Percentiles rank a stretch among this genome's conserved stretches.
Conservation (phyloP, 2,888 invertebrate genomes). For the Brenthis ino region DNA sequence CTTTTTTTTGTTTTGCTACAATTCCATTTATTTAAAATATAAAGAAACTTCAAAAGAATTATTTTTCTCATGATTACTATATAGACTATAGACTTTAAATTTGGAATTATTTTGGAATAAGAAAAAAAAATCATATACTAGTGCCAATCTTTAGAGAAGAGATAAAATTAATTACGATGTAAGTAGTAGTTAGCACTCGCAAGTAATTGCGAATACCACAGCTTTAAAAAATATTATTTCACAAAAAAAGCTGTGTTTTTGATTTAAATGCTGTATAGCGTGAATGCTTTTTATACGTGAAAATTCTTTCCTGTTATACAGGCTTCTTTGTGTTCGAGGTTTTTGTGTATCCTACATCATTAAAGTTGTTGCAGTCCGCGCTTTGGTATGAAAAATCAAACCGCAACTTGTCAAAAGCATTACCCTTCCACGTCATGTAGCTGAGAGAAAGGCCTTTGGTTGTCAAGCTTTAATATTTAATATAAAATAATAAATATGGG, state of each 20-base stretch:
- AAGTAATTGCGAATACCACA: too few relatives aligned
- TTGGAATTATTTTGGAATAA: too few relatives aligned
- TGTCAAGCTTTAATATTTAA: constrained; percentile 15
- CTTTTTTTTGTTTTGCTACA: too few relatives aligned
- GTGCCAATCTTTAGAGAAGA: too few relatives aligned
- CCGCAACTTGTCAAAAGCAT: constrained; percentile 34
- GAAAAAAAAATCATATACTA: too few relatives aligned
- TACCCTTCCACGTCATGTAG: constrained; percentile 14
- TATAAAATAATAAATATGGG: background rate
- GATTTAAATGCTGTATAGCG: constrained; percentile 16
- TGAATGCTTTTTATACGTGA: constrained; percentile 7
- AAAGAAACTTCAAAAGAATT: too few relatives aligned
- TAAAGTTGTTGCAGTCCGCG: constrained; percentile 29
- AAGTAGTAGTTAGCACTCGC: too few relatives aligned
- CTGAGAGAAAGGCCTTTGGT: constrained; percentile 16
- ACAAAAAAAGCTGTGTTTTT: background rate
- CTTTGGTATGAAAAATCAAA: constrained; percentile 29
- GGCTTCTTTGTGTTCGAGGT: constrained; percentile 24
- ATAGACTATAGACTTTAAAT: too few relatives aligned
- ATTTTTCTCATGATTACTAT: too few relatives aligned
- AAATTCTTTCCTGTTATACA: constrained; percentile 12
- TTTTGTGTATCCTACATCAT: constrained; percentile 31
- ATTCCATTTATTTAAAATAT: too few relatives aligned
- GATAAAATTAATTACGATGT: too few relatives aligned
- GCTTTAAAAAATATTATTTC: too few relatives aligned